Evolutionary conservation across 2,797 vertebrate species (phyloP).

Genomic region (Halcyon leucocephala): DNA sequence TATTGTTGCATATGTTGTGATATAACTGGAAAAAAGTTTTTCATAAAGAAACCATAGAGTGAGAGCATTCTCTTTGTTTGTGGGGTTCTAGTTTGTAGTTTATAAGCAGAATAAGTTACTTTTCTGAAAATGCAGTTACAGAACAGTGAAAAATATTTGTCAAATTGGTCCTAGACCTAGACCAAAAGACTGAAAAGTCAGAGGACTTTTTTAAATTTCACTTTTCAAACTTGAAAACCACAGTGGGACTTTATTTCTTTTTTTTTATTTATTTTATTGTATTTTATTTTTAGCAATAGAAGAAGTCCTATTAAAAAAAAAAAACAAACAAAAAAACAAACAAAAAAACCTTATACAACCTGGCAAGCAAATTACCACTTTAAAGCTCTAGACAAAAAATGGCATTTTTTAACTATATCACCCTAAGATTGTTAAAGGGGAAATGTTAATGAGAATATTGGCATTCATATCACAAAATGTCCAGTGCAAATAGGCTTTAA

Average conservation of each 20-base stretch:
- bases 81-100: not conserved
- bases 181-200: not conserved
- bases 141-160: not conserved
- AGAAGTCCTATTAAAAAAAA: fast-evolving
- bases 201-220: not conserved
- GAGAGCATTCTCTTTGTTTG: not conserved
- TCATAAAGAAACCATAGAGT: not conserved
- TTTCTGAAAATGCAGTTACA: not conserved
- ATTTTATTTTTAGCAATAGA: not conserved
- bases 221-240: not conserved
- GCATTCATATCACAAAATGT: not conserved
- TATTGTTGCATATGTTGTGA: not conserved
- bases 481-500: not conserved
- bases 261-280: fast-evolving
- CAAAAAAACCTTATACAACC: not conserved
- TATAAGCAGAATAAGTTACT: not conserved
- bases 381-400: not conserved
- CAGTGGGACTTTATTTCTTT: fast-evolving
- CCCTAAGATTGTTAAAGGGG: not conserved
- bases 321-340: not conserved
- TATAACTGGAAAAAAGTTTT: not conserved
- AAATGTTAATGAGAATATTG: not conserved
- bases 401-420: not conserved
- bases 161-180: not conserved
- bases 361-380: not conserved